Evolutionary conservation across 2,113 vertebrate genomes (phyloP), one percentile per base, ranked within the genome.

Genomic region (Gobius niger): DNA sequence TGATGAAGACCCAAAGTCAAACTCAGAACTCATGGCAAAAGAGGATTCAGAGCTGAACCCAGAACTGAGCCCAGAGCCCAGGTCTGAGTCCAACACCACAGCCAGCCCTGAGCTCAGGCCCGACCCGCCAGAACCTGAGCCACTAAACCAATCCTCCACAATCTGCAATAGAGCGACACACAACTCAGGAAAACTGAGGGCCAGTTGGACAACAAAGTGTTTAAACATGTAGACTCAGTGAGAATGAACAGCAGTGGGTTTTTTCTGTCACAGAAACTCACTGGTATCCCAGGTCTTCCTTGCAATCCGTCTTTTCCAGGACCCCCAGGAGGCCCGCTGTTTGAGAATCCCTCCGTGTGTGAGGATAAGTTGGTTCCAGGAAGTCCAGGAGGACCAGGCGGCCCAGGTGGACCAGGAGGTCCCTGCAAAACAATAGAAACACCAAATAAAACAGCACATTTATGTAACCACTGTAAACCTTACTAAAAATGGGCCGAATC

Each of bases 351-450:
- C 4, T 66, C 72, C 72, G 83, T 64, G 44, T 50, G 51, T 16
- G 75, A 67, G 44, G 74, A 70, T 46, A 47, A 11, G 24, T 62
- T 47, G 47, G 69, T 47, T 67, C 85, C 89, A 50, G 89, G 78
- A 0, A 90, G 90, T 63, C 91, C 94, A 53, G 94, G 95, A 68
- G 89, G 88, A 64, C 94, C 96, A 0, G 94, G 94, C 64, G 93
- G 94, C 1, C 95, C 96, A 0, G 95, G 94, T 16, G 88, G 94
- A 2, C 95, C 96, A 1, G 94, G 95, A 41, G 87, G 90, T 75
- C 95, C 95, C 95, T 96, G 57, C 61, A 51, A 15, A 42, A 75
- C 42, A 57, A 18, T 34, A 34, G 24, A 34, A 34, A 34, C 24
- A 34, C 3, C 24, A 34, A 34, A 34, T 4, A 24, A 24, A 24